These are phyloP conservation scores for Nebria brevicollis DNA, from an alignment of 2,888 invertebrate genomes.

Conservation along the genomic window DNA sequence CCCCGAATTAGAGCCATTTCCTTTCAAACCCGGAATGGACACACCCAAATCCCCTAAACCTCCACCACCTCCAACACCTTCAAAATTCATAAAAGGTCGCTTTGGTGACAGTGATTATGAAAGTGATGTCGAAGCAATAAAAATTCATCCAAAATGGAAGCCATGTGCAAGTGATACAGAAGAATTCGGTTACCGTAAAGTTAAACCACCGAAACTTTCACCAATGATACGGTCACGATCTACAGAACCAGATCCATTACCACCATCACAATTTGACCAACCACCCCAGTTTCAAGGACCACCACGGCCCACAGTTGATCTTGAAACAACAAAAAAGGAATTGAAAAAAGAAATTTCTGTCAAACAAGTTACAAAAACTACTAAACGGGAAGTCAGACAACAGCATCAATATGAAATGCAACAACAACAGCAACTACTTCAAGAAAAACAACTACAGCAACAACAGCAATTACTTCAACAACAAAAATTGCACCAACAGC, in stretches of 20 bases:
- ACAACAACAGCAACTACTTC: background rate
- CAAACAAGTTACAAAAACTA: slow-evolving; percentile 56
- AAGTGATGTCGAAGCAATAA: slow-evolving; percentile 69
- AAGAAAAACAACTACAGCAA: slow-evolving; percentile 17
- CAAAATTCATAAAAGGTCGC: slow-evolving; percentile 68
- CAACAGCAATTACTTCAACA: background rate
- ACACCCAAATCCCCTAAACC: slow-evolving; percentile 59
- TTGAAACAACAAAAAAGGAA: slow-evolving; percentile 55
- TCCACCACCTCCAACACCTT: slow-evolving; percentile 69
- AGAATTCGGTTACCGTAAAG: slow-evolving; percentile 68
- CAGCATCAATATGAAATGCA: slow-evolving; percentile 49
- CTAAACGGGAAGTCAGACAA: slow-evolving; percentile 55
- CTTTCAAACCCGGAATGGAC: slow-evolving; percentile 63
- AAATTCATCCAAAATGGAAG: slow-evolving; percentile 67
- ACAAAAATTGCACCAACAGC: background rate
- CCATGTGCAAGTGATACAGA: slow-evolving; percentile 73
- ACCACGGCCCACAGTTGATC: slow-evolving; percentile 58
- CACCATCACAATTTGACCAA: slow-evolving; percentile 68
- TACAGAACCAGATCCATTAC: slow-evolving; percentile 67
- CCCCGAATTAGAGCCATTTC: slow-evolving; percentile 65
- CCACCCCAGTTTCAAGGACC: slow-evolving; percentile 63
- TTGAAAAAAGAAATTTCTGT: slow-evolving; percentile 52
- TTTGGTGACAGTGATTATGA: slow-evolving; percentile 75
- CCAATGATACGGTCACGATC: slow-evolving; percentile 65
- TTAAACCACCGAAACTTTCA: slow-evolving; percentile 64